A percentile compares a stretch with the other conserved stretches of the same genome.
phyloP scores from a whole-genome alignment of 2,797 vertebrate genomes.

The Acanthis flammea region DNA sequence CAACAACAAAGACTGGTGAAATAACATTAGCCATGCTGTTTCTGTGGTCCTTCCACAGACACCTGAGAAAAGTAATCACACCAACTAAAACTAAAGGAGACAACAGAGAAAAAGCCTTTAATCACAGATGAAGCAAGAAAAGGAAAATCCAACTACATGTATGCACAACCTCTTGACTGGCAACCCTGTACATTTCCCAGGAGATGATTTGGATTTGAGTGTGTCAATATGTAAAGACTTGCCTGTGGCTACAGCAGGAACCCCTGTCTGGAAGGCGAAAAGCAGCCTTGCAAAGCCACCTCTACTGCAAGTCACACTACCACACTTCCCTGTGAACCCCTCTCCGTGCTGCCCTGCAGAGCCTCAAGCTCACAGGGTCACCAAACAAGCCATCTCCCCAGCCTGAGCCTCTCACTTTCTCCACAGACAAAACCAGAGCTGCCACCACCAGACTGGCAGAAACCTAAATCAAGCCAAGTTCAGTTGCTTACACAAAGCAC shows the following conservation, averaged over 20 bases:
- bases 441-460: background rate
- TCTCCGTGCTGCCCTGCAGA: fast-evolving
- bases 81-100: background rate
- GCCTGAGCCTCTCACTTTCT: background rate
- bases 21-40: background rate
- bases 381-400: background rate
- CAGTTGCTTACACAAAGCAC: background rate
- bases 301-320: background rate
- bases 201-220: background rate
- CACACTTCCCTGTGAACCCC: fast-evolving
- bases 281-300: background rate
- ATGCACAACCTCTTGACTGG: background rate
- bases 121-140: background rate
- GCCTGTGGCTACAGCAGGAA: background rate
- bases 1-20: background rate
- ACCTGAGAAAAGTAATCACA: background rate
- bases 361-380: background rate
- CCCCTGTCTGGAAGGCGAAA: background rate
- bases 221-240: fast-evolving
- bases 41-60: background rate
- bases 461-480: background rate
- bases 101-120: background rate
- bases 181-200: background rate
- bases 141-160: background rate
- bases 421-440: background rate